These are phyloP conservation scores for Trachemys scripta DNA, from an alignment of 2,113 vertebrate species.

Conservation along the genomic window DNA sequence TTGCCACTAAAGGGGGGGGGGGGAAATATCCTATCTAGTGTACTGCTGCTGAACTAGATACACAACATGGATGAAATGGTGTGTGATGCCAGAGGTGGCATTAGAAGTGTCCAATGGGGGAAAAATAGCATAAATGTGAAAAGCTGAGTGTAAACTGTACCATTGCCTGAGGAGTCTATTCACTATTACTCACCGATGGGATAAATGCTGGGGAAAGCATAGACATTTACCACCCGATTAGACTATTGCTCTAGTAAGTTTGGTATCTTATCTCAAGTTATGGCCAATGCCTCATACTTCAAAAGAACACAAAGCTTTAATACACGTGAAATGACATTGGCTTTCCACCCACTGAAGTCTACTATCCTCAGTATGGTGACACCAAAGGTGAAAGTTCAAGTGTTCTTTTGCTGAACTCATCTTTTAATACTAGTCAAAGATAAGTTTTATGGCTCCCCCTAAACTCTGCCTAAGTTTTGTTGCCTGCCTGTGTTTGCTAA, in stretches of 20 bases:
- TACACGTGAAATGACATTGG: neutral
- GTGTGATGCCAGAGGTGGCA: neutral
- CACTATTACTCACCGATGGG: neutral
- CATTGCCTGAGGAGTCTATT: neutral
- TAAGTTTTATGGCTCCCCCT: neutral
- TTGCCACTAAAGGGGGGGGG: neutral
- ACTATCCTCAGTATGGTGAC: neutral
- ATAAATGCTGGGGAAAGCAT: neutral
- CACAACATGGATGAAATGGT: neutral
- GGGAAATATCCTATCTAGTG: neutral
- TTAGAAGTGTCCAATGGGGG: neutral
- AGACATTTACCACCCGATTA: neutral
- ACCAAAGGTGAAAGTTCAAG: neutral
- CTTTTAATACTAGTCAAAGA: too few relatives aligned
- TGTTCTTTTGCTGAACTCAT: too few relatives aligned
- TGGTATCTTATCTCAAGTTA: neutral
- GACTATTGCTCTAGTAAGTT: neutral
- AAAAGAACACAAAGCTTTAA: neutral
- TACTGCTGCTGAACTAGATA: neutral
- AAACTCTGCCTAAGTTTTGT: neutral
- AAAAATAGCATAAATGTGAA: neutral
- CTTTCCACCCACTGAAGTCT: neutral
- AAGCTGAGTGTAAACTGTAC: neutral
- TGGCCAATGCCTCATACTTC: neutral
- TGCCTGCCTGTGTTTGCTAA: too few relatives aligned